A percentile compares a stretch with the other conserved stretches of the same genome.
Conservation (phyloP, 2,113 vertebrate genomes). For the Perognathus longimembris region DNA sequence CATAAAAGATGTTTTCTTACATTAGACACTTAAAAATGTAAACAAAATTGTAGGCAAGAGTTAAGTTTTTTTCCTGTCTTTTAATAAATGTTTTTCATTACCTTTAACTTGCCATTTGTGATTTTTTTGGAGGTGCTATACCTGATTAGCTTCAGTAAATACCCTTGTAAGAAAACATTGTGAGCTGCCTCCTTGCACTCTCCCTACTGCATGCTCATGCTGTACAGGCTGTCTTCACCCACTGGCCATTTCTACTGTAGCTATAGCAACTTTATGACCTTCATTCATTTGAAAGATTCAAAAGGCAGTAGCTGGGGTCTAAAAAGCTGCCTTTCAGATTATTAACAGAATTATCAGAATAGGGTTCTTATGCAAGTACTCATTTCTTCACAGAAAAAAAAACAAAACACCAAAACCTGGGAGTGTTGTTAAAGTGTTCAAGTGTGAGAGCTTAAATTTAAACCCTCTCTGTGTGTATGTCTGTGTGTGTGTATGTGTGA, state of each 20-base stretch:
- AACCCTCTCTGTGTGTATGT: too few species aligned
- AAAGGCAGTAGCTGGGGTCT: background rate
- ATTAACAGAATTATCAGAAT: background rate
- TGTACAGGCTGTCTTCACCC: too few species aligned
- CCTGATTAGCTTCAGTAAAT: background rate
- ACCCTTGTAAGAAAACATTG: background rate
- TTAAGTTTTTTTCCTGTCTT: background rate
- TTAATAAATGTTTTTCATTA: background rate
- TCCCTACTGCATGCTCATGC: background rate
- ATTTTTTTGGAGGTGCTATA: background rate
- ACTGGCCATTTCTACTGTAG: background rate
- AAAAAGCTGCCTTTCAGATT: background rate
- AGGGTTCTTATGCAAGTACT: background rate
- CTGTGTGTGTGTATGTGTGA: too few species aligned
- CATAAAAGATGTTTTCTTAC: background rate
- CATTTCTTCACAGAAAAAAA: background rate
- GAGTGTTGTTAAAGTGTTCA: too few species aligned
- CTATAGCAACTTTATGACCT: background rate
- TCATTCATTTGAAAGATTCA: background rate
- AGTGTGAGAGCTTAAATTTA: too few species aligned
- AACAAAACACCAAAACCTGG: too few species aligned
- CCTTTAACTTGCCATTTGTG: background rate
- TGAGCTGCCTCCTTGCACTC: fast-evolving
- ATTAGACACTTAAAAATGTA: background rate
- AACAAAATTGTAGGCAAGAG: background rate